Evolutionary conservation across 1,140 invertebrate genomes (phyloP), one percentile per base, ranked within the genome.

Genomic region (Achroia grisella): DNA sequence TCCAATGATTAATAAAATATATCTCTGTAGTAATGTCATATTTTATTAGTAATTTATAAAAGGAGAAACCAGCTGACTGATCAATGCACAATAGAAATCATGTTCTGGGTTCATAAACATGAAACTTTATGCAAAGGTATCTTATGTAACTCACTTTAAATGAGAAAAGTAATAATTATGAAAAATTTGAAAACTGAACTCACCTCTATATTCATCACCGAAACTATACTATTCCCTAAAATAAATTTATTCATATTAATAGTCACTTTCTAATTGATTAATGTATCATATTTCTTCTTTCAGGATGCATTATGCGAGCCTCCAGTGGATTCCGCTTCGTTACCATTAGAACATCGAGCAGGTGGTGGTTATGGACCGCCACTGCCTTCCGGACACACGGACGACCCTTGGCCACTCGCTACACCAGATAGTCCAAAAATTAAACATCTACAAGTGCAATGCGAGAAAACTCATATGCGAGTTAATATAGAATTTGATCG

Each of bases 401-500:
- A 94, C 52, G 93, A 96, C 61, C 91, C 93, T 27, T 96, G 95
- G 95, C 94, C 94, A 0, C 71, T 95, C 39, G 90, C 92, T 9
- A 91, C 92, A 12, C 92, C 92, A 1, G 95, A 97, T 65, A 95
- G 95, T 71, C 95, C 95, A 1, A 94, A 96, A 74, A 97, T 97
- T 56, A 95, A 95, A 71, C 92, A 95, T 64, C 79, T 97, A 17
- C 95, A 98, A 84, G 96, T 98, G 32, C 95, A 97, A 72, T 98
- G 96, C 79, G 96, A 97, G 78, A 98, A 97, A 82, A 97, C 95
- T 31, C 93, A 96, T 69, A 98, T 98, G 96, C 88, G 95, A 15
- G 95, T 97, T 5, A 96, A 95, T 79, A 95, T 98, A 59, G 95
- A 97, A 74, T 97, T 98, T 84, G 96, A 97, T 73, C 88, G 95